phyloP scores from a whole-genome alignment of 1,140 invertebrate genomes.

The Rhyzopertha dominica region DNA sequence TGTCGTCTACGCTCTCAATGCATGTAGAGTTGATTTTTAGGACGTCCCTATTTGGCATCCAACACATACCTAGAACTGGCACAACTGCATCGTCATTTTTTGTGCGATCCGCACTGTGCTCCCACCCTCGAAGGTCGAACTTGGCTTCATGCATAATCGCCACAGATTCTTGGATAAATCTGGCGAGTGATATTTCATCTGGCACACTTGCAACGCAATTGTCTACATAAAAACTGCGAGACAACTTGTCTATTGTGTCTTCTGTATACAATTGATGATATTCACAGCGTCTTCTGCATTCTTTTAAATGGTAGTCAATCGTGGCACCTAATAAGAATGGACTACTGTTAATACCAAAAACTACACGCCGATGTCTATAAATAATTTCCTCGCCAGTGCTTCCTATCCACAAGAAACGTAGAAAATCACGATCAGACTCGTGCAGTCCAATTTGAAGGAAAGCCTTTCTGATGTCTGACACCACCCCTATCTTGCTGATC shows the following conservation, averaged over 20 bases:
- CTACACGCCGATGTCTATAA: constrained; percentile 36
- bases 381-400: constrained; percentile 1
- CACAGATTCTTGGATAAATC: neutral
- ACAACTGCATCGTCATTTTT: neutral
- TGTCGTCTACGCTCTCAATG: neutral
- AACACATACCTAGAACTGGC: constrained; percentile 3
- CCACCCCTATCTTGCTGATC: too few species aligned
- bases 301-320: constrained; percentile 22
- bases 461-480: too few species aligned
- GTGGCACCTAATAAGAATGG: constrained; percentile 38
- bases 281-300: neutral
- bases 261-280: too few species aligned
- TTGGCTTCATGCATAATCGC: constrained; percentile 1
- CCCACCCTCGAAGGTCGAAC: constrained; percentile 12
- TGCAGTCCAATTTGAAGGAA: too few species aligned
- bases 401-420: too few species aligned
- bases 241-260: constrained; percentile 3
- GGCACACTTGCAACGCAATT: constrained; percentile 14
- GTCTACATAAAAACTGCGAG: constrained; percentile 3
- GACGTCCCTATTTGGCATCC: constrained; percentile 1
- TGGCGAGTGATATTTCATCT: neutral
- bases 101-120: neutral
- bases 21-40: neutral
- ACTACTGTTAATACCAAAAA: constrained; percentile 32
- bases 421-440: too few species aligned